Base-by-base conservation (phyloP, 1,140 invertebrate genomes). In the Anastrepha obliqua region DNA sequence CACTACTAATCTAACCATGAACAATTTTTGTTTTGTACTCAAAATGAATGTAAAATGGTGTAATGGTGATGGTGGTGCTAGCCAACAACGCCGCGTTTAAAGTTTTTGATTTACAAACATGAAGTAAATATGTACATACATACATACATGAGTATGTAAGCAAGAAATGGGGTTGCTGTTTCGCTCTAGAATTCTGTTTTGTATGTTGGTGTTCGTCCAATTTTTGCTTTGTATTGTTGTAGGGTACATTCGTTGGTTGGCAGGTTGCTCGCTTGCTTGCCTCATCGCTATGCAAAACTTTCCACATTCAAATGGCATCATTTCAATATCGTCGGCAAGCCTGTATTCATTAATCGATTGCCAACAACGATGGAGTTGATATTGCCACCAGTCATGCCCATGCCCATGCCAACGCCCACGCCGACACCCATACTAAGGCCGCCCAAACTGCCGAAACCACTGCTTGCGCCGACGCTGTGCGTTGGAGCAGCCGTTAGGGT, bases 271-370 rank as follows among this genome's bases (percentile, higher is more conserved):
- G 29, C 64, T 67, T 11, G 47, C 74, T 81, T 42, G 74, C 44
- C 91, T 89, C 89, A 91, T 89, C 55, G 90, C 89, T 89, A 92
- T 87, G 74, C 91, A 90, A 89, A 92, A 92, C 89, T 91, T 91
- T 87, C 91, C 91, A 90, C n/a, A 81, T 81, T 81, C 47, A 92
- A 88, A 89, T 92, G 91, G 89, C 92, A 92, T 92, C 91, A 92
- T 92, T 92, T 92, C 87, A 92, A 90, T 91, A 92, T 89, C 87
- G 91, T 91, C 39, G 91, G 91, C 74, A 92, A 78, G 44, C 90
- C 90, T 90, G 89, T 89, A 65, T 92, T 92, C 91, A 92, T 92
- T 89, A 92, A 89, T 13, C 91, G 91, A 87, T 92, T 92, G 86
- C 91, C 91, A 42, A 92, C 91, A 39, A 92, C 91, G 85, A 92